Conservation (phyloP, 1,140 invertebrate species). For the Brachystomella parvula region DNA sequence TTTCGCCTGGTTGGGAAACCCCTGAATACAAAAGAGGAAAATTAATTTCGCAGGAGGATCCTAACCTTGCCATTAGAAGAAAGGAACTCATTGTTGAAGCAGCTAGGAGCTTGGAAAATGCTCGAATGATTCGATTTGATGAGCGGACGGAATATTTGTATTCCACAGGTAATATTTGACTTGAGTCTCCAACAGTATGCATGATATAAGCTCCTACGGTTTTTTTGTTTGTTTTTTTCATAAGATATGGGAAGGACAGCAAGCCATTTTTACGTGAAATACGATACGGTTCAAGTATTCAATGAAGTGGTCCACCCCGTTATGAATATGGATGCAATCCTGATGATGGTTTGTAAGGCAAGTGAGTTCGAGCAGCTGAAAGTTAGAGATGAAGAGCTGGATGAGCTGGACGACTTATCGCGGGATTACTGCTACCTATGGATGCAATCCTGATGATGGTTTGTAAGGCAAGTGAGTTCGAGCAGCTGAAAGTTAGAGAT, state of each 20-base stretch:
- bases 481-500: slow-evolving; percentile 90
- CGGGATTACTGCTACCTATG: slow-evolving; percentile 69
- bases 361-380: slow-evolving; percentile 96
- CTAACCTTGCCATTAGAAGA: slow-evolving; percentile 61
- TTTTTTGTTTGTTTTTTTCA: slow-evolving; percentile 38
- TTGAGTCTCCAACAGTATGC: not conserved
- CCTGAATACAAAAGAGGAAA: no score
- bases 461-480: slow-evolving; percentile 85
- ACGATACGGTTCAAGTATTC: slow-evolving; percentile 85
- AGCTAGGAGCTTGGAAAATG: slow-evolving; percentile 78
- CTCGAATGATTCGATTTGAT: slow-evolving; percentile 89
- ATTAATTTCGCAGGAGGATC: slow-evolving; percentile 57
- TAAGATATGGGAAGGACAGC: slow-evolving; percentile 87
- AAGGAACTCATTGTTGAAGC: slow-evolving; percentile 67
- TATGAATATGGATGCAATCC: slow-evolving; percentile 86
- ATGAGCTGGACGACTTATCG: slow-evolving; percentile 72
- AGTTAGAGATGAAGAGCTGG: slow-evolving; percentile 87
- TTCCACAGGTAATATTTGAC: slow-evolving; percentile 53
- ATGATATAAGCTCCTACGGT: not conserved
- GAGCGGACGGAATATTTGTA: slow-evolving; percentile 70
- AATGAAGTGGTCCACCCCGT: slow-evolving; percentile 66
- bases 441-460: slow-evolving; percentile 80
- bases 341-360: slow-evolving; percentile 79
- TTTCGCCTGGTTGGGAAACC: slow-evolving; percentile 7
- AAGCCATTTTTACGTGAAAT: slow-evolving; percentile 96